Conservation (phyloP, 2,888 invertebrate species). For the Torymus aiolomorphi region DNA sequence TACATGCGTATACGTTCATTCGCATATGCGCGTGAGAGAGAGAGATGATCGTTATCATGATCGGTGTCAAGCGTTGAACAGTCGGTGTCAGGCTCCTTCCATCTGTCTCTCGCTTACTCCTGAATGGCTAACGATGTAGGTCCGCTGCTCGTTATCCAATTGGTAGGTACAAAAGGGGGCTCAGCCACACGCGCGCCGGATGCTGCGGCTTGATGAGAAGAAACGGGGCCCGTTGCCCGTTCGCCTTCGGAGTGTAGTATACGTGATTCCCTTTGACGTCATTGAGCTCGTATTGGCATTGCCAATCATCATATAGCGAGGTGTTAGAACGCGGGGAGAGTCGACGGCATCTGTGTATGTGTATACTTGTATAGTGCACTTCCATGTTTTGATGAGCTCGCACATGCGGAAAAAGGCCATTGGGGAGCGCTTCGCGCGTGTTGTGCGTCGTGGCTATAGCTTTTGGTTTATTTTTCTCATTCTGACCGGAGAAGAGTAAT, state of each 20-base stretch:
- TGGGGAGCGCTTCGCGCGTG: neutral
- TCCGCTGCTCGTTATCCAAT: conserved; percentile 54
- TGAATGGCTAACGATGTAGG: conserved; percentile 43
- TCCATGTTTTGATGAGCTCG: conserved; percentile 3
- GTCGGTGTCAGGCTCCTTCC: conserved; percentile 23
- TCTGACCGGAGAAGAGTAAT: too few relatives aligned
- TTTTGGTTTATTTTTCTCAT: too few relatives aligned
- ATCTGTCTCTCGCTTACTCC: neutral
- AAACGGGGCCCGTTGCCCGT: neutral
- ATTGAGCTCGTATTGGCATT: neutral
- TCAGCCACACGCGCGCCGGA: conserved; percentile 20
- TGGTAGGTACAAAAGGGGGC: conserved; percentile 2
- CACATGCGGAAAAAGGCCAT: conserved; percentile 4
- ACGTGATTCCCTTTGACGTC: conserved; percentile 36
- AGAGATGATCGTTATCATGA: conserved; percentile 7
- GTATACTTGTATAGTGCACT: neutral
- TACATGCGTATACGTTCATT: too few relatives aligned
- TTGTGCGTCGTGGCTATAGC: neutral
- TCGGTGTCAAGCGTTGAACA: conserved; percentile 47
- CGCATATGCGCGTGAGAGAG: too few relatives aligned
- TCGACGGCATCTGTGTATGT: neutral
- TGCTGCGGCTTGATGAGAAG: conserved; percentile 32
- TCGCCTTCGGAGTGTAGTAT: neutral
- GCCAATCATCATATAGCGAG: too few relatives aligned
- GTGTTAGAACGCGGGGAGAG: too few relatives aligned